A percentile compares a stretch with the other conserved stretches of the same genome.
phyloP scores from a whole-genome alignment of 2,888 invertebrate species.

The Pristionchus entomophagus region DNA sequence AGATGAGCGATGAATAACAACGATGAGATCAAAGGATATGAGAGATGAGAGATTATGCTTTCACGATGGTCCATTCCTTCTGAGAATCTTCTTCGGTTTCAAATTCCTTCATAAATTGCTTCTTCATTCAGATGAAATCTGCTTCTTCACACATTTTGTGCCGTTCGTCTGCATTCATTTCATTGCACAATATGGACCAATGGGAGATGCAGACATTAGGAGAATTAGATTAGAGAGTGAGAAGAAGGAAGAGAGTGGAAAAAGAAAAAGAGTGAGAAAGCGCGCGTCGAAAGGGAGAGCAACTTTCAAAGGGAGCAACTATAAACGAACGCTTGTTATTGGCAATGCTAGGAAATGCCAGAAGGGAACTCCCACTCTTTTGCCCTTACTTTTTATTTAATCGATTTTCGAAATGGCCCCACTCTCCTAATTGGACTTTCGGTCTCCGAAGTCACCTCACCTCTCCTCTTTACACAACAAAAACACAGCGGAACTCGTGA shows the following conservation, averaged over 20 bases:
- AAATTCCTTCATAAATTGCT: too few species aligned
- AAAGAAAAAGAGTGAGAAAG: constrained; percentile 29
- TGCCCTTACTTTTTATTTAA: not conserved
- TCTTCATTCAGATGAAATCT: too few species aligned
- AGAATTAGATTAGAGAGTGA: not conserved
- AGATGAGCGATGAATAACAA: too few species aligned
- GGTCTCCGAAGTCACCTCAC: not conserved
- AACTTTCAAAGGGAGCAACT: not conserved
- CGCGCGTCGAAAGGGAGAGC: not conserved
- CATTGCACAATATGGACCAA: not conserved
- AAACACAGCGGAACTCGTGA: constrained; percentile 13
- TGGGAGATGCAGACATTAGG: not conserved
- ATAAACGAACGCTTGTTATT: not conserved
- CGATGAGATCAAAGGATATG: not conserved
- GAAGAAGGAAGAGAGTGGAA: not conserved
- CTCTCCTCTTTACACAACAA: not conserved
- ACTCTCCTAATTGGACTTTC: not conserved
- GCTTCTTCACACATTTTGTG: not conserved
- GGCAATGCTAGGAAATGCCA: too few species aligned
- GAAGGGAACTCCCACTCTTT: too few species aligned
- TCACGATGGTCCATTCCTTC: too few species aligned
- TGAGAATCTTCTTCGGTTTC: too few species aligned
- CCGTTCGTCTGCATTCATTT: not conserved
- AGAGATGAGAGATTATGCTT: too few species aligned
- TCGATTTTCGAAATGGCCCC: not conserved